These are phyloP conservation scores for Gambusia yucatana DNA, from an alignment of 2,797 vertebrate species.

Conservation along the genomic window DNA sequence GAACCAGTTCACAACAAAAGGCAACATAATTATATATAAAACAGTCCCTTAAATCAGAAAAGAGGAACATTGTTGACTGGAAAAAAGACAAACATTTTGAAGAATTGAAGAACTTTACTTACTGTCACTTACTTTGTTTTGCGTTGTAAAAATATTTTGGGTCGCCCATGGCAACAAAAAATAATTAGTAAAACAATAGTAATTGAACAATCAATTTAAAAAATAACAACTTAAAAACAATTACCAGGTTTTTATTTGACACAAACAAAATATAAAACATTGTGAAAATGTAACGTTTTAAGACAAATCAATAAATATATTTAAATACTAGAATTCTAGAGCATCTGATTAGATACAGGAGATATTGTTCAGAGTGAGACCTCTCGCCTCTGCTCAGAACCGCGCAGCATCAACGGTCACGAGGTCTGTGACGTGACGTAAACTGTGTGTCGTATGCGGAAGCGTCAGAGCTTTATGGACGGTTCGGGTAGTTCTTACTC, in stretches of 20 bases:
- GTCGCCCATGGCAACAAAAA: too few relatives aligned
- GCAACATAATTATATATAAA: too few relatives aligned
- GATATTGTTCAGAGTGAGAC: neutral
- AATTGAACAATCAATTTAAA: too few relatives aligned
- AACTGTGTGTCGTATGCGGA: conserved; percentile 65
- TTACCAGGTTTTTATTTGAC: neutral
- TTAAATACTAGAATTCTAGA: neutral
- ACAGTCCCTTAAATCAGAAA: too few relatives aligned
- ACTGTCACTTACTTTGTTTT: too few relatives aligned
- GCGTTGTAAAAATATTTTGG: too few relatives aligned
- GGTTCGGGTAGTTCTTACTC: conserved; percentile 8
- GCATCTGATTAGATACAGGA: neutral
- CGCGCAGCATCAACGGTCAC: neutral
- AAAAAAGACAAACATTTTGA: too few relatives aligned
- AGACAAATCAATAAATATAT: neutral
- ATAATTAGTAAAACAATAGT: too few relatives aligned
- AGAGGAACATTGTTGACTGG: too few relatives aligned
- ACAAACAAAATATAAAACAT: too few relatives aligned
- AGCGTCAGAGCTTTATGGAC: conserved; percentile 38
- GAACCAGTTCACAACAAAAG: too few relatives aligned
- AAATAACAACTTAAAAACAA: neutral
- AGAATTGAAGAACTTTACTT: too few relatives aligned
- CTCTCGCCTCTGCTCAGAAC: neutral
- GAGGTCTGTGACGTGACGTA: conserved; percentile 43
- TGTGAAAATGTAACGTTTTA: neutral